These are phyloP conservation scores for Cyprinodon brontotheroides DNA, from an alignment of 2,113 vertebrate genomes.

Conservation along the genomic window DNA sequence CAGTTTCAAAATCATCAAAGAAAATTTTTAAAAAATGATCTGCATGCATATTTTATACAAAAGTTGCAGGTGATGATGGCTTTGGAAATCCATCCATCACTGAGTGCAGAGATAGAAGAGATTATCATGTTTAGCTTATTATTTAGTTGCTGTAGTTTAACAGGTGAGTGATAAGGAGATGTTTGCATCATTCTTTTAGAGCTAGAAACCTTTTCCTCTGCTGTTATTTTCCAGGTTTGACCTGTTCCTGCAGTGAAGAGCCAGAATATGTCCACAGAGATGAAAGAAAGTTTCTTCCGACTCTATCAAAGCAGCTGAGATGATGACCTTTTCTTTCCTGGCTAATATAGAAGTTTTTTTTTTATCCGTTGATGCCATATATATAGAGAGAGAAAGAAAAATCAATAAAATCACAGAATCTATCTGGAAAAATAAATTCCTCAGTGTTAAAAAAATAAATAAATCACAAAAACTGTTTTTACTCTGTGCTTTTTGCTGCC, in stretches of 20 bases:
- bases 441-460: background rate
- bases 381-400: background rate
- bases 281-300: background rate
- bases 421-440: background rate
- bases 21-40: too few species aligned
- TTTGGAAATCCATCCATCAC: background rate
- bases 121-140: background rate
- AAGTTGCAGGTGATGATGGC: too few species aligned
- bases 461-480: slow-evolving; percentile 4
- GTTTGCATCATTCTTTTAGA: background rate
- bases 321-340: background rate
- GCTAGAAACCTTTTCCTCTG: background rate
- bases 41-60: too few species aligned
- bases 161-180: background rate
- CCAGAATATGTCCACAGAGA: too few species aligned
- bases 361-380: background rate
- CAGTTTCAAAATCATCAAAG: background rate
- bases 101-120: background rate
- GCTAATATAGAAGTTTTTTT: background rate
- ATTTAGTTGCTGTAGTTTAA: background rate
- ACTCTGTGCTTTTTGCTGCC: background rate
- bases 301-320: background rate
- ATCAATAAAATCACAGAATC: slow-evolving; percentile 12
- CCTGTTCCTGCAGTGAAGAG: background rate
- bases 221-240: background rate